Evolutionary conservation across 2,888 invertebrate species (phyloP).

Genomic region (Gastrophysa polygoni): DNA sequence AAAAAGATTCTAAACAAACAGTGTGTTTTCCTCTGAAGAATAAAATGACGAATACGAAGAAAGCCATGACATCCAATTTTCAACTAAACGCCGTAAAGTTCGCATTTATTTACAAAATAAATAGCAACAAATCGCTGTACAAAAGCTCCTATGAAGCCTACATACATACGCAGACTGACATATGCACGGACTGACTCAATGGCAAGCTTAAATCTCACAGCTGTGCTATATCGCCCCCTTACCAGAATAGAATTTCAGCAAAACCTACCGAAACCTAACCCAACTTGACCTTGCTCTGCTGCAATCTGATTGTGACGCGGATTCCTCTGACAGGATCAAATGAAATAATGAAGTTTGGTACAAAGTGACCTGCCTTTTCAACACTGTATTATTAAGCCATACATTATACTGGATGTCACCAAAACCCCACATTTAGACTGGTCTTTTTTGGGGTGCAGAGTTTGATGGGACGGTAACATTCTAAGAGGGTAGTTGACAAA

Average conservation of each 20-base stretch:
- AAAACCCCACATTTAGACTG: constrained; percentile 52
- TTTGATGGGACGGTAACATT: constrained; percentile 38
- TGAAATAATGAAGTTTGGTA: constrained; percentile 59
- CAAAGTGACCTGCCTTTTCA: constrained; percentile 61
- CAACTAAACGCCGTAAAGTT: constrained; percentile 42
- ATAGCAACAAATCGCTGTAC: constrained; percentile 54
- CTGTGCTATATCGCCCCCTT: constrained; percentile 53
- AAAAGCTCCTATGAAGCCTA: constrained; percentile 43
- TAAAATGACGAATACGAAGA: constrained; percentile 24
- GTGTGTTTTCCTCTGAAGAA: constrained; percentile 21
- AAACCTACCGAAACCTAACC: neutral
- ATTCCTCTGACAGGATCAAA: constrained; percentile 55
- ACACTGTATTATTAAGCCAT: constrained; percentile 60
- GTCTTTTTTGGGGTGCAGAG: constrained; percentile 36
- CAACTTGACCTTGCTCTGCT: constrained; percentile 21
- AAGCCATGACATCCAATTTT: constrained; percentile 46
- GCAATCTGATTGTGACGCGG: constrained; percentile 46
- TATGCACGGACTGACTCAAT: constrained; percentile 57
- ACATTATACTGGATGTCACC: constrained; percentile 58
- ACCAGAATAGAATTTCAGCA: constrained; percentile 45
- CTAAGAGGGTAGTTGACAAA: constrained; percentile 46
- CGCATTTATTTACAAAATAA: constrained; percentile 52
- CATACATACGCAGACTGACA: constrained; percentile 54
- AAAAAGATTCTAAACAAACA: constrained; percentile 23
- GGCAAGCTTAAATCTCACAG: constrained; percentile 54